Conservation (phyloP, 2,888 invertebrate species). For the Nomada fucata region DNA sequence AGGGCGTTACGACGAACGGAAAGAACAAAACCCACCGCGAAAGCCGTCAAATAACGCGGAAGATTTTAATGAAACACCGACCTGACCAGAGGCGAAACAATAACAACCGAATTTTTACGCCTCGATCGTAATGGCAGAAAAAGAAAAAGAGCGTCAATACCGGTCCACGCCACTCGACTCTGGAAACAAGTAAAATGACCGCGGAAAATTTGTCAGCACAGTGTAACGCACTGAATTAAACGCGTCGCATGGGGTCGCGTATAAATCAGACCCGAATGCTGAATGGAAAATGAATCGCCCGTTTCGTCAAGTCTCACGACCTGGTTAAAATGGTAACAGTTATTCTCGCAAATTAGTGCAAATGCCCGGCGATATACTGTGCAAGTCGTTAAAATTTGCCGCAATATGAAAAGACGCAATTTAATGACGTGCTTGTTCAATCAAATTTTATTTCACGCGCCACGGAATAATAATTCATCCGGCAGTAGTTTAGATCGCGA, state of each 20-base stretch:
- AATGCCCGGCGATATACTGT: no score
- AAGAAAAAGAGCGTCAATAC: not conserved
- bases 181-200: not conserved
- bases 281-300: not conserved
- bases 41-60: constrained; percentile 52
- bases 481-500: no score
- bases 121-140: not conserved
- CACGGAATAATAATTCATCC: no score
- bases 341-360: no score
- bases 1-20: constrained; percentile 46
- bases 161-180: not conserved
- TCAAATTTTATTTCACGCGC: no score
- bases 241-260: not conserved
- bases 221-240: not conserved
- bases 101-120: not conserved
- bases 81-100: not conserved
- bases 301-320: not conserved
- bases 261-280: constrained; percentile 14
- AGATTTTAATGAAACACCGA: constrained; percentile 59
- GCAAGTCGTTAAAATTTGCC: no score
- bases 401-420: no score
- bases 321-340: no score
- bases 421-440: no score
- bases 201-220: not conserved
- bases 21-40: constrained; percentile 49